Conservation (phyloP, 2,113 vertebrate genomes). For the Electrona antarctica region DNA sequence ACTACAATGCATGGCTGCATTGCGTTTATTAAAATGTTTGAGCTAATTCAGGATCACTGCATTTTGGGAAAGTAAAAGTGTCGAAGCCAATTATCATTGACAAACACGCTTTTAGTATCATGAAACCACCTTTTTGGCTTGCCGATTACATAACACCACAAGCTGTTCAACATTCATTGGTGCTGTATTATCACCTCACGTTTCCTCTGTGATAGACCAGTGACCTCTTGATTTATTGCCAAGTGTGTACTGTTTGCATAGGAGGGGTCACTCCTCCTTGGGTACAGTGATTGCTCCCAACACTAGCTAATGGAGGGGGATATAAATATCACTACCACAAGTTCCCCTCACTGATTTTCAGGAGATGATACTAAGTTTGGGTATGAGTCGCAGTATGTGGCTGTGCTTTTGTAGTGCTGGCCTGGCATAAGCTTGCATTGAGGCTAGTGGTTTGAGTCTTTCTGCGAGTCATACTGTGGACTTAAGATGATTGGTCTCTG, state of each 20-base stretch:
- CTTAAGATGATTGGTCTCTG: constrained; percentile 24
- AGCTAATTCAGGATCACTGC: background rate
- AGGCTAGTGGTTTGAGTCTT: constrained; percentile 37
- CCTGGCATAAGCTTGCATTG: constrained; percentile 34
- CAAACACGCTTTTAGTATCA: background rate
- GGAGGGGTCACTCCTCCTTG: constrained; percentile 43
- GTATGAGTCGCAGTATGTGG: constrained; percentile 63
- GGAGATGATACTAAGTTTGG: constrained; percentile 77
- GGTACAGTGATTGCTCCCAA: constrained; percentile 34
- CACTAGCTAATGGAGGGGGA: constrained; percentile 43
- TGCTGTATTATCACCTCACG: background rate
- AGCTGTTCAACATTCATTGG: background rate
- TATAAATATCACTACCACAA: constrained; percentile 70
- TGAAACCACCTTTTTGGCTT: background rate
- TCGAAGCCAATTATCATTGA: background rate
- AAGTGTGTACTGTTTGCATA: constrained; percentile 51
- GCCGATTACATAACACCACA: background rate
- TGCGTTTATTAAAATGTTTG: no score
- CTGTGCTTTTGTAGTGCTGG: background rate
- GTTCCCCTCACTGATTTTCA: constrained; percentile 70
- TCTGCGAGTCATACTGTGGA: constrained; percentile 22
- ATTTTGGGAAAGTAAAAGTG: background rate
- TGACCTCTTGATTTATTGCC: constrained; percentile 51
- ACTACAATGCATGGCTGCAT: no score
- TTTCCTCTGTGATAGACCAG: background rate